phyloP scores from a whole-genome alignment of 2,888 invertebrate genomes.

The Toxonevra muliebris region DNA sequence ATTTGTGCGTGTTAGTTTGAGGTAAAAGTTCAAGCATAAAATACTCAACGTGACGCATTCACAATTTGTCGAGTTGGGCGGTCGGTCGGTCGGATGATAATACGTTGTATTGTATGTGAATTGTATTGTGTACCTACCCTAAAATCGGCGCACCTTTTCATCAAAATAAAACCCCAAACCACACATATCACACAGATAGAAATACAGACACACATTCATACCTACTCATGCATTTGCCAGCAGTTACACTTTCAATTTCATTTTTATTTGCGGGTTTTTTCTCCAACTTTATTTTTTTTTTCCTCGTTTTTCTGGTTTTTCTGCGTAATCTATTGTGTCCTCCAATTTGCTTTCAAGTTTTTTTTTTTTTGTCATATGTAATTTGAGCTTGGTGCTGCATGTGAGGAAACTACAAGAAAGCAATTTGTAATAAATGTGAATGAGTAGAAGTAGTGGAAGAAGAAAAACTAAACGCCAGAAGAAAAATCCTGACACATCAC shows the following conservation, averaged over 20 bases:
- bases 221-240: background rate
- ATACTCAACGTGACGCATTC: slow-evolving; percentile 41
- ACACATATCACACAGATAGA: background rate
- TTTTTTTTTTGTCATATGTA: slow-evolving; percentile 37
- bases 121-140: background rate
- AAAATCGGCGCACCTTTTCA: slow-evolving; percentile 9
- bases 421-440: slow-evolving; percentile 32
- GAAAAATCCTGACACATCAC: slow-evolving; percentile 59
- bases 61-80: background rate
- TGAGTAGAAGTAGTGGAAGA: slow-evolving; percentile 20
- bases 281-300: background rate
- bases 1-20: slow-evolving; percentile 48
- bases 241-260: slow-evolving; percentile 26
- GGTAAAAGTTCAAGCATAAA: slow-evolving; percentile 44
- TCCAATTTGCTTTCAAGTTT: background rate
- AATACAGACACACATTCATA: background rate
- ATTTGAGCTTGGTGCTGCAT: slow-evolving; percentile 52
- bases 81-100: background rate
- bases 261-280: slow-evolving; percentile 5
- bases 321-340: slow-evolving; percentile 11
- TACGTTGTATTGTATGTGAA: background rate
- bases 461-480: slow-evolving; percentile 22
- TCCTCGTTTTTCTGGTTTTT: slow-evolving; percentile 4
- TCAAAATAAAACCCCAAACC: background rate
- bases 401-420: slow-evolving; percentile 44